Conservation (phyloP, 2,113 vertebrate species). For the Casuarius casuarius region DNA sequence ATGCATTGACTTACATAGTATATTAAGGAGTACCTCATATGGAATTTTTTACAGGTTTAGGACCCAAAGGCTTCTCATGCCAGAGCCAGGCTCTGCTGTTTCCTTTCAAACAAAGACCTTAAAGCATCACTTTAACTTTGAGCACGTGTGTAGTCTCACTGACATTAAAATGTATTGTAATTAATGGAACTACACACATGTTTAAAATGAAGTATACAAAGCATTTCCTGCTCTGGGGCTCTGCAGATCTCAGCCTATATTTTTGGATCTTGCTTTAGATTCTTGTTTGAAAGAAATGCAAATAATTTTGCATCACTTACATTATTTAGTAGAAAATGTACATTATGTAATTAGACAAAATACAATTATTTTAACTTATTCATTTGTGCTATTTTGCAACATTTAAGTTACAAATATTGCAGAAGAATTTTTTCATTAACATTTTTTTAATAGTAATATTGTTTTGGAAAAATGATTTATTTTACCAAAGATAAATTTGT, state of each 20-base stretch:
- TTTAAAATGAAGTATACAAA: not conserved
- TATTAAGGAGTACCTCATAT: not conserved
- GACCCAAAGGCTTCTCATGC: not conserved
- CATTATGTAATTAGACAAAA: not conserved
- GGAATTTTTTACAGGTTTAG: not conserved
- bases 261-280: not conserved
- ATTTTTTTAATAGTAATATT: not conserved
- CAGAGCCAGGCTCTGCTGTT: not conserved
- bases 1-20: not conserved
- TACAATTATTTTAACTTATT: not conserved
- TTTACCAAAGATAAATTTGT: not conserved
- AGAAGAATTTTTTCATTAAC: not conserved
- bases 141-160: not conserved
- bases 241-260: not conserved
- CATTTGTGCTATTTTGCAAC: not conserved
- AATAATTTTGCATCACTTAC: not conserved
- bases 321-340: not conserved
- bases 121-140: not conserved
- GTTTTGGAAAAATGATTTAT: not conserved
- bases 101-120: not conserved
- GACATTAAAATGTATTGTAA: not conserved
- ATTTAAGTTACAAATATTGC: not conserved
- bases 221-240: not conserved
- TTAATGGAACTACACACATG: not conserved
- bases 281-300: not conserved